Evolutionary conservation across 2,888 invertebrate species (phyloP), one percentile per base, ranked within the genome.

Genomic region (Parnassius glacialis): DNA sequence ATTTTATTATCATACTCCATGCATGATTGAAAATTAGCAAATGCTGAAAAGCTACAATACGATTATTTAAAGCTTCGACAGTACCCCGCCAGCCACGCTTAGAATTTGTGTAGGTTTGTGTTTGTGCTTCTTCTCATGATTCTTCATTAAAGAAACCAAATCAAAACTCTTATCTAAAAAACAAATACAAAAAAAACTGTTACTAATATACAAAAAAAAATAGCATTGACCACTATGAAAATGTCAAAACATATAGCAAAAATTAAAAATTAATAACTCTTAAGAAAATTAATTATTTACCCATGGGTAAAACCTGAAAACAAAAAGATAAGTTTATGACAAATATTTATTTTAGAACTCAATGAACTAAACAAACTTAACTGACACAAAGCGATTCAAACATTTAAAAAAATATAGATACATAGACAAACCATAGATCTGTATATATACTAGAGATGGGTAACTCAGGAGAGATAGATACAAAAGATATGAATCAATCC

Each of bases 151-250:
- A 52, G 77, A 77, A n/a, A 74, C 76, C 43, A 89, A 79, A 67
- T 89, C 83, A 66, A 87, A 88, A 64, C 79, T 82, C 52, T 73
- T 81, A 68, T 87, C 88, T 89, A 79, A 61, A 87, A 86, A 45
- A 44, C 34, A 59, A 63, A 65, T 59, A 64, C 20, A 47, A 20
- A 13, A 52, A 12, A 13, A 13, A 47, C 3, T 12, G 42, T 16
- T 42, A 42, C 16, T 20, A 16, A 7, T 57, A 43, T 10, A 20
- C 20, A 1, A 13, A 10, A 50, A n/a, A 12, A 13, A 13, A 41
- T 52, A 2, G 43, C 13, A 52, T 13, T 11, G 12, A 9, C 2
- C 52, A 16, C 10, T 43, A 10, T 3, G 43, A 10, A 11, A 10
- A 10, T 10, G 10, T 43, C 2, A 43, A 64, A 45, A 56, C 55